Conservation (phyloP, 2,113 vertebrate genomes). For the Melozone crissalis region DNA sequence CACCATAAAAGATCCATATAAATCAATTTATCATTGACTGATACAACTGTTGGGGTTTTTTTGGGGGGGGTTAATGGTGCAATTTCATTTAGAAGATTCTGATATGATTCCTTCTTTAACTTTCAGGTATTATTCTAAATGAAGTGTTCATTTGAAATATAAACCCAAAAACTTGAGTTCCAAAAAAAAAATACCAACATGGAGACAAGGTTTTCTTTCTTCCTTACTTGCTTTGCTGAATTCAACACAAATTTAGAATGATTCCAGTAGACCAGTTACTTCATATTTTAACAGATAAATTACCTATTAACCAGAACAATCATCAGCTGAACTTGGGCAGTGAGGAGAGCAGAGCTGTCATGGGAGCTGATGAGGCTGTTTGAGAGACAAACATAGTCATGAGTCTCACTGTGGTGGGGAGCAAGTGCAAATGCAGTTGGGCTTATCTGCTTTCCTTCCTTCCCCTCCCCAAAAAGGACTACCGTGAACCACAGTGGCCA, state of each 20-base stretch:
- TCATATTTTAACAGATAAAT: neutral
- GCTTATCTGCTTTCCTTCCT: neutral
- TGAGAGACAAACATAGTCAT: neutral
- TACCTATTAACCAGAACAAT: neutral
- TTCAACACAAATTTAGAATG: neutral
- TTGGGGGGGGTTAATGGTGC: fast-evolving
- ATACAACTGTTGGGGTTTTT: neutral
- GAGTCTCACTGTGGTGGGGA: neutral
- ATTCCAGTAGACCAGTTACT: neutral
- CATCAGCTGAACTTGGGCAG: neutral
- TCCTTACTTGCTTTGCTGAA: neutral
- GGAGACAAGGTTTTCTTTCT: neutral
- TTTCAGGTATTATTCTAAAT: neutral
- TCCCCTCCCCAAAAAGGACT: neutral
- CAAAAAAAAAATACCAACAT: neutral
- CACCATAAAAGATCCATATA: neutral
- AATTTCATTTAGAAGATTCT: neutral
- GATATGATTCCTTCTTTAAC: neutral
- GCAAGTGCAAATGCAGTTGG: neutral
- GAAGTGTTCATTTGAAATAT: neutral
- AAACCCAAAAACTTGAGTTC: neutral
- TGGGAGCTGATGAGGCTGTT: neutral
- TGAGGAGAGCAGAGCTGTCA: neutral
- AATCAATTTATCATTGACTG: neutral
- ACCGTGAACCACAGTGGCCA: neutral